A percentile compares a stretch with the other conserved stretches of the same genome.
phyloP scores from a whole-genome alignment of 2,797 vertebrate genomes.

The Rhodeus uyekii region DNA sequence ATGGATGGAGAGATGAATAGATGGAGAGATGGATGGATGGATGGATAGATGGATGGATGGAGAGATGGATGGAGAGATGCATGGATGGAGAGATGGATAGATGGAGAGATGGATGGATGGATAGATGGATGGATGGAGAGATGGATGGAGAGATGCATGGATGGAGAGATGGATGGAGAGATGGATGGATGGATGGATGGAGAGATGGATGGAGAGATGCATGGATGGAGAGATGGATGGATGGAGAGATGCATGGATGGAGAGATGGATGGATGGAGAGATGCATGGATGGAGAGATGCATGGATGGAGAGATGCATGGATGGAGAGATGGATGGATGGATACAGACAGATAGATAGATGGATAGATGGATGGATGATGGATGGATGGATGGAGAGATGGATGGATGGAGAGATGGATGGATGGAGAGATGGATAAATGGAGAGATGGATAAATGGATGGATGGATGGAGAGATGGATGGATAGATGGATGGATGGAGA shows the following conservation, averaged over 20 bases:
- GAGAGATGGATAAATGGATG: not conserved
- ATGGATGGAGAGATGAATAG: not conserved
- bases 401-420: not conserved
- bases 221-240: not conserved
- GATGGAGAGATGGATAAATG: not conserved
- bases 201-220: too few relatives aligned
- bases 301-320: not conserved
- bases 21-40: too few relatives aligned
- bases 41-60: too few relatives aligned
- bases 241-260: not conserved
- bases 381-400: too few relatives aligned
- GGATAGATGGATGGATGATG: too few relatives aligned
- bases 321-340: too few relatives aligned
- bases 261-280: not conserved
- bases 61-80: too few relatives aligned
- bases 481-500: not conserved
- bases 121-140: too few relatives aligned
- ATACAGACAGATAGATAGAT: too few relatives aligned
- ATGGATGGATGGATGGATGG: fast-evolving
- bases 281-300: too few relatives aligned
- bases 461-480: fast-evolving
- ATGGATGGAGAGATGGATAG: not conserved
- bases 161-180: not conserved
- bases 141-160: not conserved
- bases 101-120: not conserved